Percentiles rank a stretch among this genome's conserved stretches.
Conservation (phyloP, 2,888 invertebrate species). For the Coenonympha arcania region DNA sequence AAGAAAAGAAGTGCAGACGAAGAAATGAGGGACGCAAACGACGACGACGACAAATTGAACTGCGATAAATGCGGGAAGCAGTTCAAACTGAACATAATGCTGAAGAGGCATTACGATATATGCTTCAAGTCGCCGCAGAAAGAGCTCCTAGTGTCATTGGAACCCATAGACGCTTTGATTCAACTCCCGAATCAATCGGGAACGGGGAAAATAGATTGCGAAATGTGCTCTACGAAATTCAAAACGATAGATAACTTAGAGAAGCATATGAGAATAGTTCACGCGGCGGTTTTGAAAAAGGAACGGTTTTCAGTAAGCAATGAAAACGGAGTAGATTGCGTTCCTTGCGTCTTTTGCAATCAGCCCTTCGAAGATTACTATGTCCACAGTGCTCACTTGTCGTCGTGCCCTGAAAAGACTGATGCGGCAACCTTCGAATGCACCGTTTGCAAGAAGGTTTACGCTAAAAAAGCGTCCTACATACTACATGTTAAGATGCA, state of each 20-base stretch:
- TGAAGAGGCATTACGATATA: conserved; percentile 55
- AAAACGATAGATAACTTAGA: conserved; percentile 53
- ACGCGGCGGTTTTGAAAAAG: conserved; percentile 47
- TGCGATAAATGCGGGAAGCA: conserved; percentile 59
- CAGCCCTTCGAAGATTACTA: conserved; percentile 50
- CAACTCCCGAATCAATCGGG: conserved; percentile 18
- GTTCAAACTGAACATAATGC: conserved; percentile 68
- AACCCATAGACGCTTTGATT: conserved; percentile 53
- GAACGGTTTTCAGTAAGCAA: conserved; percentile 19
- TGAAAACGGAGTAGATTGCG: conserved; percentile 31
- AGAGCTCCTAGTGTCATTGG: conserved; percentile 50
- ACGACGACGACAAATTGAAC: conserved; percentile 48
- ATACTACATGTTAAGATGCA: conserved; percentile 53
- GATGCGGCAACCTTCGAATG: conserved; percentile 41
- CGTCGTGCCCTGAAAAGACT: conserved; percentile 42
- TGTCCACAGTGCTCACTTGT: conserved; percentile 48
- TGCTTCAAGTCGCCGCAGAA: conserved; percentile 51
- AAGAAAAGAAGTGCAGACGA: background rate
- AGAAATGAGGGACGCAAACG: conserved; percentile 36
- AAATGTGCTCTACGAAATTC: conserved; percentile 54
- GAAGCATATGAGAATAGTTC: conserved; percentile 58
- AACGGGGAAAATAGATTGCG: conserved; percentile 43
- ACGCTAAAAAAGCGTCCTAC: conserved; percentile 42
- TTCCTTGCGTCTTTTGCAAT: conserved; percentile 57
- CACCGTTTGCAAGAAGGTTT: conserved; percentile 47